Base-by-base conservation (phyloP, 2,888 invertebrate species). In the Drosophila kambysellisi region DNA sequence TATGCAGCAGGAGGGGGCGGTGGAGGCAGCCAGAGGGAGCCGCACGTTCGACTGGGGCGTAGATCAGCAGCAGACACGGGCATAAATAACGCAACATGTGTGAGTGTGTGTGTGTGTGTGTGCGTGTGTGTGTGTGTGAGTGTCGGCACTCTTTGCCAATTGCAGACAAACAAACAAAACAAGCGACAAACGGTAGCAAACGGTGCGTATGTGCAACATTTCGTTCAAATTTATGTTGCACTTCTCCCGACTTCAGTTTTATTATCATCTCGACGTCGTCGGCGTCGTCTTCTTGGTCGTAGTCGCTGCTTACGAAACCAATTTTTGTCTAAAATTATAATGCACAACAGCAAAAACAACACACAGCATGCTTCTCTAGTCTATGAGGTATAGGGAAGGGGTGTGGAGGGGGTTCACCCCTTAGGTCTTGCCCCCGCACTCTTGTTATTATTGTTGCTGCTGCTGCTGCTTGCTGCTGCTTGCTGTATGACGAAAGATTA, bases 221-320 rank as follows among this genome's bases (percentile, higher is more conserved):
- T 74, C 77, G 82, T 67, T 68, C 58, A 86, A 89, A 87, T 90
- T 90, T 87, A 90, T 90, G 89, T 89, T 87, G 89, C 85, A 89
- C 88, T 89, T 87, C 79, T 83, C 81, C 71, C 66, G 81, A 89
- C 80, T 87, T 87, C 54, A 85, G 70, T 86, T 90, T 88, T 90
- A 90, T 90, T 89, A 89, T 87, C 82, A 84, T 74, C 73, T 17
- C 76, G 67, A 69, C 62, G 73, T 67, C 32, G 54, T 33, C 35
- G 35, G 61, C 57, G 54, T 62, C 64, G 52, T 76, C 68, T 60
- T 60, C 63, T 53, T 62, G 57, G 71, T 62, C 73, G 73, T 58
- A 48, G 46, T 39, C 35, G 53, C 70, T 70, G 71, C 70, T 68
- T 74, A 74, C 64, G 76, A 76, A 80, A 80, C 81, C 63, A 80